phyloP scores from a whole-genome alignment of 1,140 invertebrate genomes.

The Bradysia coprophila region DNA sequence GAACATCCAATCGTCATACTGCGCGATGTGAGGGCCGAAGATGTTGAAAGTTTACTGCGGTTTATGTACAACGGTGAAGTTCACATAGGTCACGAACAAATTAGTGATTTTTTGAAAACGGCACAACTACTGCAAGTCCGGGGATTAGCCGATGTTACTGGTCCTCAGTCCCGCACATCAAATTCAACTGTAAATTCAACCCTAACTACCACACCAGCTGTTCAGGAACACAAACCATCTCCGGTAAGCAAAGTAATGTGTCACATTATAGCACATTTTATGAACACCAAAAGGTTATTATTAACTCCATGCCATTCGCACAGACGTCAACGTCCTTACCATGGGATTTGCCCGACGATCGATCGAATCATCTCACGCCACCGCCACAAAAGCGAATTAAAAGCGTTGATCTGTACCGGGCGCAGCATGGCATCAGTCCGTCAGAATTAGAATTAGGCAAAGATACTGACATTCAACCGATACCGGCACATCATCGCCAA shows the following conservation, averaged over 20 bases:
- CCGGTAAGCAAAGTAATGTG: conserved; percentile 25
- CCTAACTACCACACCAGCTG: conserved; percentile 5
- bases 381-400: conserved; percentile 40
- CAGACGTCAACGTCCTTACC: conserved; percentile 5
- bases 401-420: conserved; percentile 36
- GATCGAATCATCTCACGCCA: conserved; percentile 15
- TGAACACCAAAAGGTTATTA: not conserved
- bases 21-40: conserved; percentile 68
- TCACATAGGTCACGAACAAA: conserved; percentile 74
- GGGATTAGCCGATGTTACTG: conserved; percentile 69
- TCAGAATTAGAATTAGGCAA: conserved; percentile 12
- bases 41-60: conserved; percentile 76
- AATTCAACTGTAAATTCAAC: conserved; percentile 21
- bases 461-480: conserved; percentile 11
- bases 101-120: conserved; percentile 73
- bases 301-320: not conserved
- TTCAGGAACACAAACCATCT: conserved; percentile 21
- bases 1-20: conserved; percentile 87
- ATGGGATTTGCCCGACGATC: conserved; percentile 5
- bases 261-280: conserved; percentile 9
- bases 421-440: conserved; percentile 26
- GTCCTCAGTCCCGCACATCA: conserved; percentile 28
- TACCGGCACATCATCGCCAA: conserved; percentile 18
- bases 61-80: conserved; percentile 95
- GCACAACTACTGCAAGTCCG: conserved; percentile 80